Evolutionary conservation across 2,797 vertebrate genomes (phyloP).

Genomic region (Calcarius lapponicus): DNA sequence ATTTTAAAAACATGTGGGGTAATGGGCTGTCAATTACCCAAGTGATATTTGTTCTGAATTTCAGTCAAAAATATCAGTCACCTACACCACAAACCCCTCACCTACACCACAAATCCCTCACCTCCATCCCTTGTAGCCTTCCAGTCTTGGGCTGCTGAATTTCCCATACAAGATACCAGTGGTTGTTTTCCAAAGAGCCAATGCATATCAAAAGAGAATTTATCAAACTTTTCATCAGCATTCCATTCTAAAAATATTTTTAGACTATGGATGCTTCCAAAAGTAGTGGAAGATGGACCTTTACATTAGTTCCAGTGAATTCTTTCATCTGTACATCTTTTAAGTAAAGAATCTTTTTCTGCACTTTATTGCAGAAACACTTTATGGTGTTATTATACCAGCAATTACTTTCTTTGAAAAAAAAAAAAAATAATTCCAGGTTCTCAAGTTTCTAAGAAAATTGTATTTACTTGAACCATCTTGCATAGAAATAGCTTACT

Average conservation of each 20-base stretch:
- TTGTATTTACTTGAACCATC: not conserved
- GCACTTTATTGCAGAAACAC: not conserved
- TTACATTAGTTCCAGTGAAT: not conserved
- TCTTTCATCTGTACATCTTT: not conserved
- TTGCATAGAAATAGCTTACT: constrained; percentile 6
- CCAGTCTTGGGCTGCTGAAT: not conserved
- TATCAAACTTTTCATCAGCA: not conserved
- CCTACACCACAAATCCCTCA: too few species aligned
- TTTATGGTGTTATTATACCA: not conserved
- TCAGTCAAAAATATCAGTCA: not conserved
- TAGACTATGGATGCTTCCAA: not conserved
- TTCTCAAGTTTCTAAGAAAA: not conserved
- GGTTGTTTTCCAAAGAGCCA: not conserved
- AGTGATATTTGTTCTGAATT: not conserved
- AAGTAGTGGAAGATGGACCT: not conserved
- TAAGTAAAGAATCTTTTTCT: not conserved
- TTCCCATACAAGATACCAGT: not conserved
- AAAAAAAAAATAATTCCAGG: too few species aligned
- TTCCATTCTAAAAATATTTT: not conserved
- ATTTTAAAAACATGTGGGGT: not conserved
- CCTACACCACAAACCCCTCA: not conserved
- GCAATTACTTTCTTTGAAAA: not conserved
- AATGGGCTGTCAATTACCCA: not conserved
- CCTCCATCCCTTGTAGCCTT: not conserved
- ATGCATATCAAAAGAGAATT: not conserved